These are phyloP conservation scores for Sminthopsis crassicaudata DNA, from an alignment of 2,113 vertebrate species.

Conservation along the genomic window DNA sequence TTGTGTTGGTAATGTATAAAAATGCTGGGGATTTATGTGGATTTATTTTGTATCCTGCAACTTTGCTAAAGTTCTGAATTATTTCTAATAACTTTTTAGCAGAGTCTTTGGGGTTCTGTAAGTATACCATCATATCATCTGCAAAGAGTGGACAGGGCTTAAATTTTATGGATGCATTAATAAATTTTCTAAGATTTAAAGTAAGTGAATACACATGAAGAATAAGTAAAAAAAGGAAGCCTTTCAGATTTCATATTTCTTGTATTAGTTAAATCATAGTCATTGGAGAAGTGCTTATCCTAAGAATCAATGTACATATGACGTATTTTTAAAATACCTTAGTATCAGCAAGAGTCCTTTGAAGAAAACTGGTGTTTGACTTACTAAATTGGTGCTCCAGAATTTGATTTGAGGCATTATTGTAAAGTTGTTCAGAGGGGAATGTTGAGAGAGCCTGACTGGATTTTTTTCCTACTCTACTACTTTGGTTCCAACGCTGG, in stretches of 20 bases:
- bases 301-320: neutral
- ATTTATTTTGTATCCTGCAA: too few species aligned
- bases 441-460: neutral
- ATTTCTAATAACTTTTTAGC: too few species aligned
- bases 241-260: conserved; percentile 16
- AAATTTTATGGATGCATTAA: conserved; percentile 95
- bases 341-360: neutral
- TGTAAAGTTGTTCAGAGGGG: neutral
- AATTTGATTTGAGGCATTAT: neutral
- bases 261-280: neutral
- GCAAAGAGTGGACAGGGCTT: conserved; percentile 90
- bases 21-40: too few species aligned
- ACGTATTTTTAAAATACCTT: neutral
- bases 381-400: neutral
- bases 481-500: neutral
- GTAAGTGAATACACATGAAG: conserved; percentile 83
- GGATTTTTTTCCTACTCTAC: neutral
- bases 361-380: neutral
- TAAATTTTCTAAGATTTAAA: conserved; percentile 93
- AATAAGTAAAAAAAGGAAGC: neutral
- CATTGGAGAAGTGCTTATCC: neutral
- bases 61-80: too few species aligned
- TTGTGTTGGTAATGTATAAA: too few species aligned
- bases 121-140: too few species aligned
- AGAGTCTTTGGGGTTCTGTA: too few species aligned